Conservation (phyloP, 1,140 invertebrate genomes). For the Trialeurodes vaporariorum region DNA sequence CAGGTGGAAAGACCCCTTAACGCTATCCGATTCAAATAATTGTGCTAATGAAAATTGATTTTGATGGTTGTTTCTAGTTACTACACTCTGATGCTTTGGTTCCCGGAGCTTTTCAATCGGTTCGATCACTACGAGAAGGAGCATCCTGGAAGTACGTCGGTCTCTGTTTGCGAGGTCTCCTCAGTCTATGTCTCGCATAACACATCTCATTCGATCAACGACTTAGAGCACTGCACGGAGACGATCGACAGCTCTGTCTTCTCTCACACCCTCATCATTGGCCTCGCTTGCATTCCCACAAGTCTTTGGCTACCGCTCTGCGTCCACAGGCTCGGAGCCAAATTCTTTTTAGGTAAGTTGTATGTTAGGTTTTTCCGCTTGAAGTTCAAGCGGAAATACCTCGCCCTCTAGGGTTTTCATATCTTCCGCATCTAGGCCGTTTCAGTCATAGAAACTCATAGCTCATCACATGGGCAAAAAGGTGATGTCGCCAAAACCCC, state of each 20-base stretch:
- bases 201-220: conserved; percentile 19
- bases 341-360: conserved; percentile 54
- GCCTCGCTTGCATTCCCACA: conserved; percentile 57
- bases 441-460: too few relatives aligned
- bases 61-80: conserved; percentile 41
- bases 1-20: too few relatives aligned
- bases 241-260: conserved; percentile 52
- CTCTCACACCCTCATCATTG: conserved; percentile 55
- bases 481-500: too few relatives aligned
- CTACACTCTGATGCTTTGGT: conserved; percentile 74
- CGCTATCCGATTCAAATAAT: too few relatives aligned
- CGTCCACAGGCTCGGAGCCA: conserved; percentile 55
- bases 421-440: too few relatives aligned
- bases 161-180: conserved; percentile 57
- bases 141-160: conserved; percentile 45
- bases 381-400: not conserved
- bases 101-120: conserved; percentile 63
- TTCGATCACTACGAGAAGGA: conserved; percentile 53
- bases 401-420: too few relatives aligned
- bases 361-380: not conserved
- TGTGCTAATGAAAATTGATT: too few relatives aligned
- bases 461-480: too few relatives aligned
- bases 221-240: conserved; percentile 41
- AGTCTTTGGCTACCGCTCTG: conserved; percentile 57
- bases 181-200: conserved; percentile 29